Conservation (phyloP, 2,888 invertebrate species). For the Slavum lentiscoides region DNA sequence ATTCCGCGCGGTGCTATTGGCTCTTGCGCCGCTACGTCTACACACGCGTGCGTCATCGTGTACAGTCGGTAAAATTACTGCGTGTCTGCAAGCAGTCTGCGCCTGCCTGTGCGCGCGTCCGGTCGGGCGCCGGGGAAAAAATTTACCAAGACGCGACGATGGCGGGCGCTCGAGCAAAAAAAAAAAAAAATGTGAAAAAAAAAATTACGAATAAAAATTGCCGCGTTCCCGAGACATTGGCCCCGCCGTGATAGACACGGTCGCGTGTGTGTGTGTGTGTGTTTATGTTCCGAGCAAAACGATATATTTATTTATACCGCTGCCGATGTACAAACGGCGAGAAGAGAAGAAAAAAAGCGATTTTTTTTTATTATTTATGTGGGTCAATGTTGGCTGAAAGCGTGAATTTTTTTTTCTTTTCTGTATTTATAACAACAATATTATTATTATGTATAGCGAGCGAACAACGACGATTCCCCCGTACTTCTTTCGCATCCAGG, state of each 20-base stretch:
- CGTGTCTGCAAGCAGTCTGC: too few relatives aligned
- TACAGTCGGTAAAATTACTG: too few relatives aligned
- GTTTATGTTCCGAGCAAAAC: neutral
- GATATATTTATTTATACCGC: neutral
- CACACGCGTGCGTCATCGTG: too few relatives aligned
- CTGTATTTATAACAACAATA: neutral
- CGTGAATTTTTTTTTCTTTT: slow-evolving; percentile 18
- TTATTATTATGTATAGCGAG: neutral
- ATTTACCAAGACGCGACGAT: too few relatives aligned
- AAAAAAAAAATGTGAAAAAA: neutral
- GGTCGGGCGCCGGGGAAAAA: too few relatives aligned
- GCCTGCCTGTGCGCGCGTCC: too few relatives aligned
- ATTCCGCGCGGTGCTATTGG: too few relatives aligned
- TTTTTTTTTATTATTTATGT: neutral
- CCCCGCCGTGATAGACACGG: neutral
- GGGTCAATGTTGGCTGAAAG: slow-evolving; percentile 18
- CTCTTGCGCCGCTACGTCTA: too few relatives aligned
- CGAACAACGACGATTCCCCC: neutral
- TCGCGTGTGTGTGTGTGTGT: neutral
- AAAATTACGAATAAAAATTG: slow-evolving; percentile 13
- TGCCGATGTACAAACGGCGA: neutral
- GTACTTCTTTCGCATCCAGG: slow-evolving; percentile 31
- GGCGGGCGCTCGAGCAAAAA: neutral
- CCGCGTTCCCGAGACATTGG: neutral
- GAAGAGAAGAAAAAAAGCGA: neutral